phyloP scores from a whole-genome alignment of 2,113 vertebrate genomes.

The Oreocharis arfaki region DNA sequence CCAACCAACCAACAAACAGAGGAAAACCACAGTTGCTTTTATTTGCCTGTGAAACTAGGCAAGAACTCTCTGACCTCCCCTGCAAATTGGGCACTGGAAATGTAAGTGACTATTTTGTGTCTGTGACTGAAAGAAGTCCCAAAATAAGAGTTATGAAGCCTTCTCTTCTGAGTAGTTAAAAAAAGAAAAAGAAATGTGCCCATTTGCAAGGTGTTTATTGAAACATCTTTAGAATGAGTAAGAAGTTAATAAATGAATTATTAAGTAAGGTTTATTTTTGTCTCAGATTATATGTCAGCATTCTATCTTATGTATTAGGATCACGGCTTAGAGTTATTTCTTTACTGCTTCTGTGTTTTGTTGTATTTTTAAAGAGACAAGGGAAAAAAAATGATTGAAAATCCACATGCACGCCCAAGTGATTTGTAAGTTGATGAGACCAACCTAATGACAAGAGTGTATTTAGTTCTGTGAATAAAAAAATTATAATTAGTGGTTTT shows the following conservation, averaged over 20 bases:
- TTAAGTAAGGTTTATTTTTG: neutral
- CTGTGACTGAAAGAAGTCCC: neutral
- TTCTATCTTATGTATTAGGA: neutral
- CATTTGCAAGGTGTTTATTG: neutral
- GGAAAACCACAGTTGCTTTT: neutral
- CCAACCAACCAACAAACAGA: accelerated
- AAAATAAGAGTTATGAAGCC: neutral
- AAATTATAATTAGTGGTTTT: neutral
- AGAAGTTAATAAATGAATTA: neutral
- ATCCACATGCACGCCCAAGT: neutral
- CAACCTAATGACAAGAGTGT: neutral
- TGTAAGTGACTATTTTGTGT: neutral
- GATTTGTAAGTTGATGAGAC: neutral
- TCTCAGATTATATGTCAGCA: neutral
- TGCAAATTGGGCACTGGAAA: neutral
- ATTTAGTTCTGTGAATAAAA: neutral
- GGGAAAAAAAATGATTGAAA: neutral
- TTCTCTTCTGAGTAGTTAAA: neutral
- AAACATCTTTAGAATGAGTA: neutral
- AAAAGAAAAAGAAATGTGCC: neutral
- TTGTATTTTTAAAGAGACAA: neutral
- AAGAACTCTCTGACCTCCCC: neutral
- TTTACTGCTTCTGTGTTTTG: neutral
- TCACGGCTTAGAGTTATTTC: neutral
- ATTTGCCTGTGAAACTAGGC: neutral